These are phyloP conservation scores for Danionella dracula DNA, from an alignment of 2,797 vertebrate species.

Conservation along the genomic window DNA sequence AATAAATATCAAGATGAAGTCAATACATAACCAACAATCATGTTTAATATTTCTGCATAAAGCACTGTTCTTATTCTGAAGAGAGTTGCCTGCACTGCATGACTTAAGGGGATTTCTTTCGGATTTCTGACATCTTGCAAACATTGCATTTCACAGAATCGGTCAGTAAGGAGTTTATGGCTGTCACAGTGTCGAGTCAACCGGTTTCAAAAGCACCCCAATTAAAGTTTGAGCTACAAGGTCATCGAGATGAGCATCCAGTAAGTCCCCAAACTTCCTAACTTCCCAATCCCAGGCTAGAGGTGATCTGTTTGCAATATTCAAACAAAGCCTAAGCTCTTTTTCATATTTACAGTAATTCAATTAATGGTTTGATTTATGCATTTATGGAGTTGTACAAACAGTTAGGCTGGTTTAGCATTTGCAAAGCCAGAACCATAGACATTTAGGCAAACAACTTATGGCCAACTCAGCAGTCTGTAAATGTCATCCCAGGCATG, in stretches of 20 bases:
- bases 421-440: too few species aligned
- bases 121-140: slow-evolving; percentile 1
- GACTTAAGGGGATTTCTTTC: slow-evolving; percentile 14
- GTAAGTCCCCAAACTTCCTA: background rate
- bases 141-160: slow-evolving; percentile 7
- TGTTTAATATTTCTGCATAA: too few species aligned
- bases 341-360: background rate
- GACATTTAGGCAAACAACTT: too few species aligned
- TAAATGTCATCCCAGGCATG: too few species aligned
- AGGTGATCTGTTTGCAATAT: slow-evolving; percentile 9
- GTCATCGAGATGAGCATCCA: slow-evolving; percentile 14
- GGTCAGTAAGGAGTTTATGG: slow-evolving; percentile 30
- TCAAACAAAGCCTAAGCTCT: slow-evolving; percentile 9
- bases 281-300: slow-evolving; percentile 34
- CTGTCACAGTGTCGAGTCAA: slow-evolving; percentile 37
- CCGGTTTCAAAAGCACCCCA: slow-evolving; percentile 25
- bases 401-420: too few species aligned
- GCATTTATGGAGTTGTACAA: too few species aligned
- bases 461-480: too few species aligned
- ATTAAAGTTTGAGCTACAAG: slow-evolving; percentile 7
- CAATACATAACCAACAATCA: too few species aligned
- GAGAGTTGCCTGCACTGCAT: background rate
- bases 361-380: too few species aligned
- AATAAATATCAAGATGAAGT: too few species aligned
- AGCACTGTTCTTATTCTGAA: too few species aligned